Base-by-base conservation (phyloP, 2,888 invertebrate species). In the Limnephilus auricula region DNA sequence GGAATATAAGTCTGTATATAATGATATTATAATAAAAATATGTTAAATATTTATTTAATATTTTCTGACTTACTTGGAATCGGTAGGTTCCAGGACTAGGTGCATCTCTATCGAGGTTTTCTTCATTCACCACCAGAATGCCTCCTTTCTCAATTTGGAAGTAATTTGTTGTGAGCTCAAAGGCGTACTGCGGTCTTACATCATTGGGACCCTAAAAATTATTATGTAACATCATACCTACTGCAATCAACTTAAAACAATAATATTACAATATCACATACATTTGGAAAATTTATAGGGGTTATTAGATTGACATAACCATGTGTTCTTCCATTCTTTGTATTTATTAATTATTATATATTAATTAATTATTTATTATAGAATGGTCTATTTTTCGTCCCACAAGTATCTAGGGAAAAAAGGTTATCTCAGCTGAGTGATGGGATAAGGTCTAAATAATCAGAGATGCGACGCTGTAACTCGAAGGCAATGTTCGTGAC, bases 21-120 rank as follows among this genome's bases (percentile, higher is more conserved):
- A 37, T 37, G 9, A 37, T 6, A 37, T 37, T 37, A 37, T 37
- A n/a, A n/a, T n/a, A n/a, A n/a, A n/a, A n/a, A n/a, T n/a, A 37
- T 9, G 9, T 37, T 37, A 37, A 37, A 37, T 37, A 37, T 37
- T 37, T 37, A 45, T 45, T 1, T 45, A 15, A 79, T 78, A 13
- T 45, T 34, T 79, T 80, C 31, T 85, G 82, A 93, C 93, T 94
- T 94, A 97, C 97, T 96, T 99, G 99, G 94, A 99, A 98, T 94
- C 98, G 97, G 94, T 98, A 98, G 94, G 97, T 97, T 37, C 98
- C 98, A 0, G 97, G 97, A 94, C 97, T 98, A 0, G 99, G 99
- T 0, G 98, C 97, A 95, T 99, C 99, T 65, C 99, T 96, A 94
- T 99, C 99, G 83, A 99, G 95, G 94, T 97, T 97, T 93, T 98